Conservation (phyloP, 2,888 invertebrate species). For the Erebia aethiops region DNA sequence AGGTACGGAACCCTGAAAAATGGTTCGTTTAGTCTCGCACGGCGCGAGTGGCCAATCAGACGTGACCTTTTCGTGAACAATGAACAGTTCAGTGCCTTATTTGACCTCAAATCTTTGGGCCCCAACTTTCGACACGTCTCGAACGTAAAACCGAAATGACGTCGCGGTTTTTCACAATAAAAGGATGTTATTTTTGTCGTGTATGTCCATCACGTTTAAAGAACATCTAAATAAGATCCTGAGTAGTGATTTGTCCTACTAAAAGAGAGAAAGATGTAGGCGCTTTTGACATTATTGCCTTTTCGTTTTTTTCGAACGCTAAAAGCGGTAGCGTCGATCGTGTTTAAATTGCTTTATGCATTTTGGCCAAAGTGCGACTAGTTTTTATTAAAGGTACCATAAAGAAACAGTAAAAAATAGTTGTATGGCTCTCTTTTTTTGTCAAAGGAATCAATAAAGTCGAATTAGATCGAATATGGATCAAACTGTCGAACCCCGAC, state of each 20-base stretch:
- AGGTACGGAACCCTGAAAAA: slow-evolving; percentile 10
- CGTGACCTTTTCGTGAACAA: slow-evolving; percentile 55
- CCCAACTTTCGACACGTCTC: slow-evolving; percentile 62
- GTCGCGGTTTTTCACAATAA: slow-evolving; percentile 33
- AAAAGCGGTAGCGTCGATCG: background rate
- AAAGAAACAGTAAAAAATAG: too few species aligned
- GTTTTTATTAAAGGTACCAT: too few species aligned
- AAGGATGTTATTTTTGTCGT: slow-evolving; percentile 31
- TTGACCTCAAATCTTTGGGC: slow-evolving; percentile 50
- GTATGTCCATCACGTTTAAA: slow-evolving; percentile 30
- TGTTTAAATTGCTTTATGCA: slow-evolving; percentile 3
- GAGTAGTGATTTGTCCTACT: slow-evolving; percentile 11
- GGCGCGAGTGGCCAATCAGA: slow-evolving; percentile 43
- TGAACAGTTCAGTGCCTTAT: slow-evolving; percentile 56
- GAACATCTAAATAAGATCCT: slow-evolving; percentile 17
- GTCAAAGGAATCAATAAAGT: too few species aligned
- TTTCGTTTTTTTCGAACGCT: slow-evolving; percentile 6
- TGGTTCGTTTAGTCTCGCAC: slow-evolving; percentile 39
- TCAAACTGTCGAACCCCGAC: too few species aligned
- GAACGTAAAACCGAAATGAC: slow-evolving; percentile 37
- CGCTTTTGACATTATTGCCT: slow-evolving; percentile 8
- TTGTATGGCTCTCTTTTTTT: too few species aligned
- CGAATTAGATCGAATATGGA: too few species aligned
- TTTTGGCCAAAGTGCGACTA: background rate
- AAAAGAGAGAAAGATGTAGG: slow-evolving; percentile 7